Base-by-base conservation (phyloP, 2,113 vertebrate species). In the Scolopax mira region DNA sequence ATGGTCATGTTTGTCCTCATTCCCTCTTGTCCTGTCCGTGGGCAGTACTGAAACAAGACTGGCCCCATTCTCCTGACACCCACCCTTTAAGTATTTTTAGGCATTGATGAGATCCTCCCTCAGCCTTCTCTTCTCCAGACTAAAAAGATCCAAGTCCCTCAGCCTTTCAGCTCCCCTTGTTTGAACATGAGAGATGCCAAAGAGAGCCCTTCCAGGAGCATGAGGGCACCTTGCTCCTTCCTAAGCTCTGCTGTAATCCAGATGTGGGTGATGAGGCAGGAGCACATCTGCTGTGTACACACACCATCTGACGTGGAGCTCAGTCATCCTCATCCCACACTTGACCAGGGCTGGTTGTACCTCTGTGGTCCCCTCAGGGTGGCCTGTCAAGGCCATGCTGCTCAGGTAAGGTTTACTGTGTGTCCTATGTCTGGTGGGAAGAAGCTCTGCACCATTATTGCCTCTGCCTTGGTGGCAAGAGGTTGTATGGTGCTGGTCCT, bases 341-440 rank as follows among this genome's bases (percentile, higher is more conserved):
- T 17, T 28, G 61, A 10, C 17, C 54, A 37, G 31, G 5, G 0
- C 35, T 21, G 61, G 41, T 7, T 46, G 25, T 54, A 46, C 52
- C 67, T 73, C 27, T 16, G 18, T 10, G 9, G 22, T 30, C 30
- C 51, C 30, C 39, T 41, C 37, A 10, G 54, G 42, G 33, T 28
- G 8, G 27, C 1, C 55, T 25, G 62, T 19, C 30, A 48, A 54
- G 21, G 14, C 44, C 11, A 0, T 11, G 31, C 22, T n/a, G 33
- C 57, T 44, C 60, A 5, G n/a, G 58, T 24, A 9, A 13, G 44
- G 10, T 4, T 25, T 28, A 1, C 8, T 1, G 7, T 4, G 8
- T 5, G 11, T 9, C 25, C 55, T 15, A 1, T 0, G 0, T 18
- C 33, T 4, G 9, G 22, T 49, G 16, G 66, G 30, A 60, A 37